phyloP scores from a whole-genome alignment of 1,140 invertebrate species.

The Drosophila aff. region DNA sequence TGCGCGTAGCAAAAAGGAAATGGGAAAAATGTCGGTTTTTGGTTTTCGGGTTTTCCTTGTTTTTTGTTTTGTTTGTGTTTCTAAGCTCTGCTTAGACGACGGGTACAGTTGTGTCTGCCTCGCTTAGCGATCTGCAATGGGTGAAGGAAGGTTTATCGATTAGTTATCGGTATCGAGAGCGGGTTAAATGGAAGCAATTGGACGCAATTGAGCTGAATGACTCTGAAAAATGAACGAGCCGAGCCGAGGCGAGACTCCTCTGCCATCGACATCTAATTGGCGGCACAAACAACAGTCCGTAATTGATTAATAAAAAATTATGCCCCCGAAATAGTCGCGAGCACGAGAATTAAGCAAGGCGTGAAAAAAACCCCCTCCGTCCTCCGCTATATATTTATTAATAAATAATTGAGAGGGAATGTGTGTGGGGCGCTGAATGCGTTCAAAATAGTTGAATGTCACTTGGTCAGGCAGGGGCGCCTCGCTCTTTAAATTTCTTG shows the following conservation, averaged over 20 bases:
- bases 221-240: slow-evolving; percentile 30
- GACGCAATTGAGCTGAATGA: slow-evolving; percentile 65
- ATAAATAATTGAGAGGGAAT: slow-evolving; percentile 40
- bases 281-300: slow-evolving; percentile 45
- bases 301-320: slow-evolving; percentile 79
- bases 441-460: slow-evolving; percentile 14
- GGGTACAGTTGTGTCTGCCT: slow-evolving; percentile 53
- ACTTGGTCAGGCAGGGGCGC: not conserved
- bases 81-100: slow-evolving; percentile 58
- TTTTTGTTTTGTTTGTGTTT: slow-evolving; percentile 21
- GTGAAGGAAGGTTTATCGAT: slow-evolving; percentile 13
- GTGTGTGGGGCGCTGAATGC: slow-evolving; percentile 9
- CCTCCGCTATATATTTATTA: slow-evolving; percentile 19
- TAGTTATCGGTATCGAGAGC: slow-evolving; percentile 28
- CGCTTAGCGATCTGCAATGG: slow-evolving; percentile 64
- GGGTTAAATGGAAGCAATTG: slow-evolving; percentile 69
- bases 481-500: not conserved
- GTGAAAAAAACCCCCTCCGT: slow-evolving; percentile 39
- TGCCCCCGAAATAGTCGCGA: slow-evolving; percentile 59
- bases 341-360: slow-evolving; percentile 52
- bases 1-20: slow-evolving; percentile 78
- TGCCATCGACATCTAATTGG: slow-evolving; percentile 58
- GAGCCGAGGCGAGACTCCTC: slow-evolving; percentile 11
- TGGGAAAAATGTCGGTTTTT: slow-evolving; percentile 34
- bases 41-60: slow-evolving; percentile 25